phyloP scores from a whole-genome alignment of 2,888 invertebrate genomes.

The Thumatha senex region DNA sequence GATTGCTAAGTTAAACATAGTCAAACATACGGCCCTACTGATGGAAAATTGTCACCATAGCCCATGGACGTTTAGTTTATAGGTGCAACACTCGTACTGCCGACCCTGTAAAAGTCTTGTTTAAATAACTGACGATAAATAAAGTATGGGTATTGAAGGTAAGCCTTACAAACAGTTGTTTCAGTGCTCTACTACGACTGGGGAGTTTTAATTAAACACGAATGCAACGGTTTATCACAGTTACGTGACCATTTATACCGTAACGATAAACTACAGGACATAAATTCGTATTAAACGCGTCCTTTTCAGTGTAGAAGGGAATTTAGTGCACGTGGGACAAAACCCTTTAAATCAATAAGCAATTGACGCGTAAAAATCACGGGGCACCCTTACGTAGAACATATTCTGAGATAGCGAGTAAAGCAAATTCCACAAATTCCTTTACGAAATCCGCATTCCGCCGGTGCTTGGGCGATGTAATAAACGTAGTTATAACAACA shows the following conservation, averaged over 20 bases:
- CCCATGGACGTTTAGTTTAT: too few species aligned
- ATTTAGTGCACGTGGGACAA: constrained; percentile 5
- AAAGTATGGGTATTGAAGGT: constrained; percentile 48
- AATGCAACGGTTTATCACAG: constrained; percentile 31
- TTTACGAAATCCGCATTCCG: constrained; percentile 38
- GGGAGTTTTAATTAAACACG: constrained; percentile 45
- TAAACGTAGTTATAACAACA: constrained; percentile 27
- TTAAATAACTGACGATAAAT: constrained; percentile 54
- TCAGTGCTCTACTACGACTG: constrained; percentile 44
- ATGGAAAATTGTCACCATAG: too few species aligned
- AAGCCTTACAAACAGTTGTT: constrained; percentile 47
- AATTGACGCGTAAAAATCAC: constrained; percentile 25
- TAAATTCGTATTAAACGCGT: constrained; percentile 1
- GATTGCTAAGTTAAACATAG: neutral
- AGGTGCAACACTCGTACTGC: too few species aligned
- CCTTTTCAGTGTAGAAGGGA: neutral
- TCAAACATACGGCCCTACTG: too few species aligned
- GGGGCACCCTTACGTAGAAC: constrained; percentile 19
- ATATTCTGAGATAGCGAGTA: constrained; percentile 36
- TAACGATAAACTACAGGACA: constrained; percentile 7
- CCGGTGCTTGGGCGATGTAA: constrained; percentile 30
- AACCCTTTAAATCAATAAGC: constrained; percentile 22
- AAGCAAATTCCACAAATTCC: constrained; percentile 43
- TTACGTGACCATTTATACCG: constrained; percentile 15
- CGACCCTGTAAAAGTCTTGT: too few species aligned